Evolutionary conservation across 1,140 invertebrate species (phyloP).

Genomic region (Hyles euphorbiae): DNA sequence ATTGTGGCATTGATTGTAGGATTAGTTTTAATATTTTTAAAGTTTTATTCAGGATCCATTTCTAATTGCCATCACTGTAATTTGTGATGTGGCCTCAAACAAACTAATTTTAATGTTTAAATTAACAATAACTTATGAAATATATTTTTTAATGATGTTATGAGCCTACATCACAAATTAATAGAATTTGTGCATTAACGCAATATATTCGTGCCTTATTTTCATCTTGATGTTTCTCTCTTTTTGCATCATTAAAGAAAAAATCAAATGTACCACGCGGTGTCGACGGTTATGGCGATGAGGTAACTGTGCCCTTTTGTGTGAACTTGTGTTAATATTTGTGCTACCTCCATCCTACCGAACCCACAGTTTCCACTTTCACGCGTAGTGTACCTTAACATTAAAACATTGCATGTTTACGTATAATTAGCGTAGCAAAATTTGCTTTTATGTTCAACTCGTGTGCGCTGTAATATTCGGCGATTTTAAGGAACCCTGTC

Average conservation of each 20-base stretch:
- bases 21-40: no score
- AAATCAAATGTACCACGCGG: constrained; percentile 94
- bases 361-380: constrained; percentile 23
- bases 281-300: constrained; percentile 92
- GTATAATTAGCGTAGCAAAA: constrained; percentile 3
- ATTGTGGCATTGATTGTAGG: no score
- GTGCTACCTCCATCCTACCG: constrained; percentile 26
- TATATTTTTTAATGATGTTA: background rate
- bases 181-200: constrained; percentile 30
- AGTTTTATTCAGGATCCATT: no score
- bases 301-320: constrained; percentile 82
- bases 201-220: constrained; percentile 57
- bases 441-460: constrained; percentile 16
- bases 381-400: constrained; percentile 17
- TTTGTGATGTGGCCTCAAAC: no score
- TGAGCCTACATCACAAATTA: constrained; percentile 30
- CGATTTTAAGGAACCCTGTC: no score
- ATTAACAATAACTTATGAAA: no score
- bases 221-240: constrained; percentile 78
- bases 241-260: constrained; percentile 79
- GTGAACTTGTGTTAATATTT: constrained; percentile 33
- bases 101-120: no score
- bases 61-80: no score
- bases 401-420: constrained; percentile 24
- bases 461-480: background rate